A percentile compares a stretch with the other conserved stretches of the same genome.
Evolutionary conservation across 2,888 invertebrate genomes (phyloP).

Genomic region (Drosophila borborema): DNA sequence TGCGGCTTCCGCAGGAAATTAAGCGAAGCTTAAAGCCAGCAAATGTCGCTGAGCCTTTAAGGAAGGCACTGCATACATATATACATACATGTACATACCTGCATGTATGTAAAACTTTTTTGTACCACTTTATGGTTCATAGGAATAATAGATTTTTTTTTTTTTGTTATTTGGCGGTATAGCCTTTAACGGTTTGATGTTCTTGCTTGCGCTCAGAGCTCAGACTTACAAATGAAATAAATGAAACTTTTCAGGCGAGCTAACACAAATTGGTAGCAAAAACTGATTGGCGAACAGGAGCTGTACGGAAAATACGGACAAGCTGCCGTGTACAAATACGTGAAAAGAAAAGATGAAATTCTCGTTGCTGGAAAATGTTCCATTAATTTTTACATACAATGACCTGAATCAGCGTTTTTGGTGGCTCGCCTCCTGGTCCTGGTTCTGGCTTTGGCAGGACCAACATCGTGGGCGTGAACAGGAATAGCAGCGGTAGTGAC

Average conservation of each 20-base stretch:
- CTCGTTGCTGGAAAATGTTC: slow-evolving; percentile 66
- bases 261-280: slow-evolving; percentile 47
- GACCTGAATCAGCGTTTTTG: slow-evolving; percentile 71
- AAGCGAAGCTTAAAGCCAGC: not conserved
- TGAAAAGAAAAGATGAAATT: slow-evolving; percentile 69
- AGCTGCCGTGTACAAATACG: slow-evolving; percentile 45
- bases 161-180: not conserved
- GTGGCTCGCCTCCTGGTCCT: slow-evolving; percentile 39
- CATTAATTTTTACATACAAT: slow-evolving; percentile 73
- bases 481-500: slow-evolving; percentile 45
- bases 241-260: slow-evolving; percentile 52
- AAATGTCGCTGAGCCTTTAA: not conserved
- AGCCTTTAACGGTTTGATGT: slow-evolving; percentile 3
- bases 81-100: too few species aligned
- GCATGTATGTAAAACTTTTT: not conserved
- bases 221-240: slow-evolving; percentile 52
- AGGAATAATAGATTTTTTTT: not conserved
- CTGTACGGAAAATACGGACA: slow-evolving; percentile 34
- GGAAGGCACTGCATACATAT: not conserved
- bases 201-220: slow-evolving; percentile 22
- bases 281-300: slow-evolving; percentile 50
- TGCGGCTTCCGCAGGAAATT: not conserved
- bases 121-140: slow-evolving; percentile 4
- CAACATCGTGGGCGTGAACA: slow-evolving; percentile 29
- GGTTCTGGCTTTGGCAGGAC: not conserved